Evolutionary conservation across 2,797 vertebrate genomes (phyloP).

Genomic region (Psittacula echo): DNA sequence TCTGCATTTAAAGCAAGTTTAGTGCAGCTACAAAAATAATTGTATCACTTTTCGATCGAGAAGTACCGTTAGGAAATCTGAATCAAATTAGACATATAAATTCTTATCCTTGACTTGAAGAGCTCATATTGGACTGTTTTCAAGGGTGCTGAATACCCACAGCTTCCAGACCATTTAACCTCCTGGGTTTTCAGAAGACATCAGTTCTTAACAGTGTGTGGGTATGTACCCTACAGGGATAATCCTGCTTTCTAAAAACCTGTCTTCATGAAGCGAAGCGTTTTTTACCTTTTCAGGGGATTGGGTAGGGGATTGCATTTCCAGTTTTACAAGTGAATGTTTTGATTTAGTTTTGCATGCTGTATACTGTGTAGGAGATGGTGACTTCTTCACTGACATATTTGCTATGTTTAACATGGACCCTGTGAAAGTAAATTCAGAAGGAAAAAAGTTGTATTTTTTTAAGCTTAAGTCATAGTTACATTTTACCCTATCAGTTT

Average conservation of each 20-base stretch:
- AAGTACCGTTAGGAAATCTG: not conserved
- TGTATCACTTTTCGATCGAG: not conserved
- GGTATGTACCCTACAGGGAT: not conserved
- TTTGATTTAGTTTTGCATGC: not conserved
- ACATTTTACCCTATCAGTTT: not conserved
- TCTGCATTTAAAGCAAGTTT: not conserved
- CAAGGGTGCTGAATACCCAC: not conserved
- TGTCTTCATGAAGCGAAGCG: not conserved
- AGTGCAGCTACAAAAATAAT: not conserved
- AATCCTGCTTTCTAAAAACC: not conserved
- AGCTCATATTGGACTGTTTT: not conserved
- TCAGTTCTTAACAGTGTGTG: not conserved
- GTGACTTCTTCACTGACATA: not conserved
- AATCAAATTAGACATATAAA: not conserved
- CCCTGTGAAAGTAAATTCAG: constrained; percentile 38
- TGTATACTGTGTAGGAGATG: not conserved
- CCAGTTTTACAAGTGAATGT: not conserved
- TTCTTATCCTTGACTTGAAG: not conserved
- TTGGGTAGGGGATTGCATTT: not conserved
- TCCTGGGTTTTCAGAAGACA: not conserved
- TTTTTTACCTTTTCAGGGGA: constrained; percentile 37
- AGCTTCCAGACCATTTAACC: not conserved
- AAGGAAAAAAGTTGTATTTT: not conserved
- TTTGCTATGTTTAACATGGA: not conserved
- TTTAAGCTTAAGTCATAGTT: not conserved